Base-by-base conservation (phyloP, 1,140 invertebrate genomes). In the Bombyx mandarina region DNA sequence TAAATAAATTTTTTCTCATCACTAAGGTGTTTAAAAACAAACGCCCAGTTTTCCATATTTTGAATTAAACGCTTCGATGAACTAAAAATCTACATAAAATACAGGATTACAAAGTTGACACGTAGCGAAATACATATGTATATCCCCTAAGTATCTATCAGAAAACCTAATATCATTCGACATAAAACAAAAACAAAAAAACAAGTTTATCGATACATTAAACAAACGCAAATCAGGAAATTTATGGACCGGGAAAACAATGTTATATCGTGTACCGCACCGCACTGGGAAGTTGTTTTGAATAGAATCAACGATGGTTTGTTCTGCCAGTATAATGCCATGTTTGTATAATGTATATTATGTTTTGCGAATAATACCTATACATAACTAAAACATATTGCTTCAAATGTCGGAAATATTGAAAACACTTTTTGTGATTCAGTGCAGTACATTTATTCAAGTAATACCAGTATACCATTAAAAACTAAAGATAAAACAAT, bases 231-330 rank as follows among this genome's bases (percentile, higher is more conserved):
- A 49, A 56, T 56, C 54, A 56, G 46, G 42, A 49, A 56, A 43
- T 49, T 49, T 56, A 56, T 56, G 54, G 45, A 49, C 46, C 54
- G 47, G 54, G 46, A 56, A 56, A 56, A 49, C 18, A 48, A 49
- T 48, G 35, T 56, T 53, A 43, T 10, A 9, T n/a, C 42, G 35
- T 43, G 35, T 53, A 53, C 48, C n/a, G 26, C 26, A 35, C 26
- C 26, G 26, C 26, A 35, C 26, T 5, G 0, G 26, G 26, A 35
- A 35, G 26, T 35, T 35, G 26, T 35, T 35, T 35, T 35, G 26
- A 35, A 35, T 35, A 35, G 26, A 35, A 35, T 35, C 26, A 35
- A 35, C 26, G 26, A 35, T 35, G 26, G 26, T 49, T 49, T 12
- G 48, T 49, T 49, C n/a, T 49, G 2, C n/a, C 45, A 47, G 2